phyloP scores from a whole-genome alignment of 2,888 invertebrate genomes.

The Nebria brevicollis region DNA sequence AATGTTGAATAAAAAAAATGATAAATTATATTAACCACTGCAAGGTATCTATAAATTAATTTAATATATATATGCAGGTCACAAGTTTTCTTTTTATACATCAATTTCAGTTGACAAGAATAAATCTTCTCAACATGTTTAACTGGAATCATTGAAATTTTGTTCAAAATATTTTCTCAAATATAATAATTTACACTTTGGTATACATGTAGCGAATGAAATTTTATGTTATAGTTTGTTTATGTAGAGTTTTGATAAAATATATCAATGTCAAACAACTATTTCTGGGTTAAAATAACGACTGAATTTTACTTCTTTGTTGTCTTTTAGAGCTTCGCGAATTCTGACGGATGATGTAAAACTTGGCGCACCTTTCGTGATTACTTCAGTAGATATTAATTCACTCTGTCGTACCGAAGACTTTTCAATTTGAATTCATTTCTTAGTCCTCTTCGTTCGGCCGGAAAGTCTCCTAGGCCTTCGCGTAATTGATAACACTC shows the following conservation, averaged over 20 bases:
- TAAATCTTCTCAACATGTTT: too few species aligned
- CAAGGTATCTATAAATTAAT: too few species aligned
- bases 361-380: slow-evolving; percentile 23
- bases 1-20: too few species aligned
- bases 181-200: too few species aligned
- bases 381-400: slow-evolving; percentile 19
- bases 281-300: slow-evolving; percentile 7
- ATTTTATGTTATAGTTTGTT: neutral
- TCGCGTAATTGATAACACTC: slow-evolving; percentile 45
- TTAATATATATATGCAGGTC: too few species aligned
- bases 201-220: too few species aligned
- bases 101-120: too few species aligned
- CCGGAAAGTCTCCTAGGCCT: neutral
- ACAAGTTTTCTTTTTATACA: too few species aligned
- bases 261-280: slow-evolving; percentile 3
- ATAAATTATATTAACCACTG: too few species aligned
- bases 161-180: too few species aligned
- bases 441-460: neutral
- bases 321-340: neutral
- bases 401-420: neutral
- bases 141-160: too few species aligned
- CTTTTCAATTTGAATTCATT: slow-evolving; percentile 18
- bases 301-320: slow-evolving; percentile 12
- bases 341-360: slow-evolving; percentile 17
- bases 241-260: neutral